A percentile compares a stretch with the other conserved stretches of the same genome.
Conservation (phyloP, 2,113 vertebrate species). For the Tympanuchus pallidicinctus region DNA sequence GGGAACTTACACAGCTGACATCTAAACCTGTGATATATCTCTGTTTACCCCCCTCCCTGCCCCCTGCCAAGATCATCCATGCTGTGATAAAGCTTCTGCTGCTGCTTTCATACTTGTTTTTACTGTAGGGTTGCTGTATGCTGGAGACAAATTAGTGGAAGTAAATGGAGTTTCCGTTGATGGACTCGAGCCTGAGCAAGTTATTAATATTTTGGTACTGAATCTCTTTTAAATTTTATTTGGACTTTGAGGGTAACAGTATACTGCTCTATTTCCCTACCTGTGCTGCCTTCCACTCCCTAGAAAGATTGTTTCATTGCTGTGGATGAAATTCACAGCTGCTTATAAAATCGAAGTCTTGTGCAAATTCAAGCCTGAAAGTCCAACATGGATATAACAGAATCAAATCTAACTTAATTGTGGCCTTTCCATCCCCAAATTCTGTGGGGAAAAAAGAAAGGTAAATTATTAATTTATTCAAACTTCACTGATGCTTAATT, state of each 20-base stretch:
- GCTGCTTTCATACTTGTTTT: slow-evolving; percentile 13
- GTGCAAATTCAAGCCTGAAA: not conserved
- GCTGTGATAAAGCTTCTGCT: not conserved
- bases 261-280: not conserved
- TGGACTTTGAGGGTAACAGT: not conserved
- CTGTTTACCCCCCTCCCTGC: not conserved
- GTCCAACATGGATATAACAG: not conserved
- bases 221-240: not conserved
- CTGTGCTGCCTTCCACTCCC: not conserved
- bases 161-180: slow-evolving; percentile 92
- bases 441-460: not conserved
- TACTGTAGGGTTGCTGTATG: slow-evolving; percentile 87
- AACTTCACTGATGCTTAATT: not conserved
- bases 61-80: not conserved
- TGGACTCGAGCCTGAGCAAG: slow-evolving; percentile 94
- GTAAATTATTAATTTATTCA: not conserved
- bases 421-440: not conserved
- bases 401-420: not conserved
- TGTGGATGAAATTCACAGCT: not conserved
- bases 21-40: not conserved
- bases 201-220: slow-evolving; percentile 93
- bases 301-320: not conserved
- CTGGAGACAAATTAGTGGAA: slow-evolving; percentile 94
- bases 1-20: not conserved
- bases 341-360: not conserved